Percentiles rank a stretch among this genome's conserved stretches.
phyloP scores from a whole-genome alignment of 2,888 invertebrate species.

The Dolichopus griseipennis region DNA sequence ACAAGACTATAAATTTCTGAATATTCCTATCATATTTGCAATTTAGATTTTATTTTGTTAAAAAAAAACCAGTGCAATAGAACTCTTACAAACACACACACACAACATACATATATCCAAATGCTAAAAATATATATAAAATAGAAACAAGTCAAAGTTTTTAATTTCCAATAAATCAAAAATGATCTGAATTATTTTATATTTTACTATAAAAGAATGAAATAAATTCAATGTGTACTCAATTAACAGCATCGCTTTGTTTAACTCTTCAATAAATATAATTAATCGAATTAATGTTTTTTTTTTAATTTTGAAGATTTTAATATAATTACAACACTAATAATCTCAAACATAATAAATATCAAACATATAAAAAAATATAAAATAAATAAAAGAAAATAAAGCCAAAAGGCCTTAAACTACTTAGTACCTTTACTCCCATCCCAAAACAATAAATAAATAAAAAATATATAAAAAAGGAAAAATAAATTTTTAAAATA shows the following conservation, averaged over 20 bases:
- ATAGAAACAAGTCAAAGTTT: too few relatives aligned
- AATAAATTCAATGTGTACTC: not conserved
- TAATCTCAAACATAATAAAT: not conserved
- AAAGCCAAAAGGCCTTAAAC: not conserved
- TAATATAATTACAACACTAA: not conserved
- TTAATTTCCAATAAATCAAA: not conserved
- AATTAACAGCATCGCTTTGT: not conserved
- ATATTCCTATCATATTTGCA: too few relatives aligned
- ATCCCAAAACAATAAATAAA: not conserved
- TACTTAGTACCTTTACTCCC: not conserved
- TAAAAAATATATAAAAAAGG: not conserved
- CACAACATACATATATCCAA: not conserved
- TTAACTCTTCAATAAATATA: too few relatives aligned
- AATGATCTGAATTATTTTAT: constrained; percentile 3
- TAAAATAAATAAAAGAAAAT: not conserved
- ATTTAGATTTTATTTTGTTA: too few relatives aligned
- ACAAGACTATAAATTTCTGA: too few relatives aligned
- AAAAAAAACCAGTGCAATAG: not conserved
- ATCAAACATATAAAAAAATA: not conserved
- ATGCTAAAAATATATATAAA: not conserved
- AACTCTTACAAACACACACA: too few relatives aligned
- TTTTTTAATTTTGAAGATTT: not conserved
- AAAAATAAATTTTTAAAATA: not conserved
- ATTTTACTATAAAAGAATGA: not conserved
- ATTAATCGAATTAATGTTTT: too few relatives aligned